Percentiles rank a stretch among this genome's conserved stretches.
Conservation (phyloP, 2,888 invertebrate species). For the Pseudococcus longispinus region DNA sequence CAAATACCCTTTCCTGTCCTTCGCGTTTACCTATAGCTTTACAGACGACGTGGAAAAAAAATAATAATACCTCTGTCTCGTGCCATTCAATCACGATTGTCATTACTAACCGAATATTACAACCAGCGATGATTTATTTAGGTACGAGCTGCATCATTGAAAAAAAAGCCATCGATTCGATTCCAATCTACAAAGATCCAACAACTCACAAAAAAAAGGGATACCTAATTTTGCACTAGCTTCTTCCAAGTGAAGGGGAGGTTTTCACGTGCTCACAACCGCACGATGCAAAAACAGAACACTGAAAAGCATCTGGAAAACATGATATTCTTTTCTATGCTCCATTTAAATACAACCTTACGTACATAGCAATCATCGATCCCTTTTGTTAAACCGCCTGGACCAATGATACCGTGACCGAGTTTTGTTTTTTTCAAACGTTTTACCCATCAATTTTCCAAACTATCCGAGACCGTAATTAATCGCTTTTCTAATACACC, state of each 20-base stretch:
- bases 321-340: neutral
- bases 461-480: too few species aligned
- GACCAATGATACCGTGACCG: neutral
- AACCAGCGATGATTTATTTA: neutral
- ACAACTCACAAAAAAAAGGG: neutral
- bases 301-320: neutral
- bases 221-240: neutral
- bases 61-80: neutral
- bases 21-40: too few species aligned
- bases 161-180: neutral
- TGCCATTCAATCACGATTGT: conserved; percentile 6
- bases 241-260: neutral
- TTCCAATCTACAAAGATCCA: neutral
- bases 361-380: neutral
- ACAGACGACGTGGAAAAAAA: neutral
- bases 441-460: neutral
- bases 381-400: neutral
- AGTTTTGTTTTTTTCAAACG: neutral
- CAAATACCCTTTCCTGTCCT: neutral
- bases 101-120: neutral
- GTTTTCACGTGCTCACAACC: neutral
- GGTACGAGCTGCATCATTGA: neutral
- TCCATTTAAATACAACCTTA: neutral
- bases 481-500: too few species aligned
- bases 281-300: neutral